Evolutionary conservation across 2,888 invertebrate genomes (phyloP).

Genomic region (Odontothrips loti): DNA sequence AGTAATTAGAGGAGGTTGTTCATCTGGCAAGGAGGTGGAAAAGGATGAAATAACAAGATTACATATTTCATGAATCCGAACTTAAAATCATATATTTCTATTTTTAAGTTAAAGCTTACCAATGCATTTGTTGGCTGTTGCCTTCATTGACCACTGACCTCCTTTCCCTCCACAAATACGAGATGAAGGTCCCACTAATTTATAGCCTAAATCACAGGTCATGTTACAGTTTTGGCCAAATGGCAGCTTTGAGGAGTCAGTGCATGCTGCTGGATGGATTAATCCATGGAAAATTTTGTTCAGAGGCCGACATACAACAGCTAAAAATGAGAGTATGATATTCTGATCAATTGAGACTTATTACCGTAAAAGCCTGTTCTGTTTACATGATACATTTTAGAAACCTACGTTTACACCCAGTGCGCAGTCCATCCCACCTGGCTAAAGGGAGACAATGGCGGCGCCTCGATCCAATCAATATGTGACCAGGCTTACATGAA

Average conservation of each 20-base stretch:
- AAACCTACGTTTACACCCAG: constrained; percentile 59
- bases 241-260: constrained; percentile 50
- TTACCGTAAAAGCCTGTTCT: neutral
- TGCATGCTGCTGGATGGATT: constrained; percentile 54
- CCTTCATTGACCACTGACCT: constrained; percentile 53
- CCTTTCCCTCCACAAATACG: constrained; percentile 55
- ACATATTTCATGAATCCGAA: neutral
- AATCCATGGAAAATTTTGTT: constrained; percentile 53
- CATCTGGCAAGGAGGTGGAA: constrained; percentile 48
- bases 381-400: too few species aligned
- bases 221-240: constrained; percentile 58
- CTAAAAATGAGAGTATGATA: constrained; percentile 40
- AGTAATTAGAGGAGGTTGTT: constrained; percentile 53
- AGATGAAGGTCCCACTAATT: constrained; percentile 52
- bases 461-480: constrained; percentile 58
- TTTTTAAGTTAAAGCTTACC: constrained; percentile 44
- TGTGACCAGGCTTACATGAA: constrained; percentile 59
- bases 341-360: neutral
- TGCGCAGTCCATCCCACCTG: constrained; percentile 64
- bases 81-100: constrained; percentile 31
- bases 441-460: constrained; percentile 63
- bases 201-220: constrained; percentile 57
- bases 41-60: constrained; percentile 31
- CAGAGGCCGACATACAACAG: constrained; percentile 51
- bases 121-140: constrained; percentile 49